phyloP scores from a whole-genome alignment of 2,888 invertebrate species.

The Choristoneura rosaceana region DNA sequence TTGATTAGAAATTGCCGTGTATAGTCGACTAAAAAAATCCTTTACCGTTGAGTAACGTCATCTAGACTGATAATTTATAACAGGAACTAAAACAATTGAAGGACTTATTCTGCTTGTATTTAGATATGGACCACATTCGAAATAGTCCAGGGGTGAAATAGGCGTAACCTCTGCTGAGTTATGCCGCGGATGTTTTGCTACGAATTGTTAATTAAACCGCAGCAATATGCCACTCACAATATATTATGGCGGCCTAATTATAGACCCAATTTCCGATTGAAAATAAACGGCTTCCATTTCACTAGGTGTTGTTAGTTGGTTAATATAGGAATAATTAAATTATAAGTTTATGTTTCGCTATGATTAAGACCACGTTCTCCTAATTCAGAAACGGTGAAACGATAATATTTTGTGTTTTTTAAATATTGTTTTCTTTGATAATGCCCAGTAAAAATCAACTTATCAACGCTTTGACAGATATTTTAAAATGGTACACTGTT shows the following conservation, averaged over 20 bases:
- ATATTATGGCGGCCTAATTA: conserved; percentile 53
- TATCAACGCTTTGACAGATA: too few species aligned
- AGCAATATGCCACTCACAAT: conserved; percentile 67
- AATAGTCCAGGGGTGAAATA: conserved; percentile 30
- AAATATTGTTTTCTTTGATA: too few species aligned
- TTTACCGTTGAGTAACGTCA: too few species aligned
- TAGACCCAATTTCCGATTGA: conserved; percentile 59
- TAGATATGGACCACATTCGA: not conserved
- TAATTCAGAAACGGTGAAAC: too few species aligned
- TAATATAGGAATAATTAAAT: conserved; percentile 23
- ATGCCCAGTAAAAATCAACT: too few species aligned
- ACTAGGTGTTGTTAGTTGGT: conserved; percentile 12
- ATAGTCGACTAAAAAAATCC: too few species aligned
- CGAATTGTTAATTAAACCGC: conserved; percentile 73
- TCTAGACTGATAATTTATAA: not conserved
- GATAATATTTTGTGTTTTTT: too few species aligned
- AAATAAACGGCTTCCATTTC: conserved; percentile 51
- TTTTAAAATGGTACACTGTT: too few species aligned
- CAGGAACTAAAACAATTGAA: not conserved
- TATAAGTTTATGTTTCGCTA: conserved; percentile 6
- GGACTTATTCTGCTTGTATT: not conserved
- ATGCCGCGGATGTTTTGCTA: conserved; percentile 52
- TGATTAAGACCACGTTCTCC: not conserved
- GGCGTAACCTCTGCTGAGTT: conserved; percentile 61
- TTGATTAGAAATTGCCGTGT: too few species aligned